A percentile compares a stretch with the other conserved stretches of the same genome.
These are phyloP conservation scores for Bombus pascuorum DNA, from an alignment of 1,140 invertebrate species.

Conservation along the genomic window DNA sequence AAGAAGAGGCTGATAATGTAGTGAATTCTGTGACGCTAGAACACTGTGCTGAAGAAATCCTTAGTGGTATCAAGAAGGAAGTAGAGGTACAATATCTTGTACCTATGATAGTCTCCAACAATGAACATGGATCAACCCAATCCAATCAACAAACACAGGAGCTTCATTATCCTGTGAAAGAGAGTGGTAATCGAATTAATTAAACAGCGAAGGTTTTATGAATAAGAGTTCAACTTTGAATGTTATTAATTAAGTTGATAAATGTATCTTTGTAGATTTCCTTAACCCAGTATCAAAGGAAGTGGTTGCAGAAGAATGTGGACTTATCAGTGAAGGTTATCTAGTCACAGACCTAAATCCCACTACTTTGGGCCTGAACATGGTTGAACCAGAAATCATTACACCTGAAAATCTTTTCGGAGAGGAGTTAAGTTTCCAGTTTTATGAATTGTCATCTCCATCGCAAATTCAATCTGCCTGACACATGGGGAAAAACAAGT, in stretches of 20 bases:
- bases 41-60: slow-evolving; percentile 82
- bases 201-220: not conserved
- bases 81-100: slow-evolving; percentile 83
- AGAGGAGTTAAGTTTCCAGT: slow-evolving; percentile 84
- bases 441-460: slow-evolving; percentile 80
- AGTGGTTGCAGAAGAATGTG: slow-evolving; percentile 84
- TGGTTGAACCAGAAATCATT: slow-evolving; percentile 82
- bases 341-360: slow-evolving; percentile 84
- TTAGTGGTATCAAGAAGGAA: slow-evolving; percentile 81
- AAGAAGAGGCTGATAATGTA: slow-evolving; percentile 67
- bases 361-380: slow-evolving; percentile 81
- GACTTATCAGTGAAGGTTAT: slow-evolving; percentile 81
- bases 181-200: slow-evolving; percentile 68
- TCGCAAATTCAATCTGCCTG: slow-evolving; percentile 80
- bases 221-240: not conserved
- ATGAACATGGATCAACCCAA: slow-evolving; percentile 60
- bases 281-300: slow-evolving; percentile 84
- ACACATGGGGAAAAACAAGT: slow-evolving; percentile 71
- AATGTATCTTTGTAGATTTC: slow-evolving; percentile 80
- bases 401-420: slow-evolving; percentile 82
- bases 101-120: slow-evolving; percentile 75
- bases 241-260: too few relatives aligned
- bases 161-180: slow-evolving; percentile 72
- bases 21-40: slow-evolving; percentile 77
- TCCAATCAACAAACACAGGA: slow-evolving; percentile 63